phyloP scores from a whole-genome alignment of 2,888 invertebrate genomes.

The Trissolcus japonicus region DNA sequence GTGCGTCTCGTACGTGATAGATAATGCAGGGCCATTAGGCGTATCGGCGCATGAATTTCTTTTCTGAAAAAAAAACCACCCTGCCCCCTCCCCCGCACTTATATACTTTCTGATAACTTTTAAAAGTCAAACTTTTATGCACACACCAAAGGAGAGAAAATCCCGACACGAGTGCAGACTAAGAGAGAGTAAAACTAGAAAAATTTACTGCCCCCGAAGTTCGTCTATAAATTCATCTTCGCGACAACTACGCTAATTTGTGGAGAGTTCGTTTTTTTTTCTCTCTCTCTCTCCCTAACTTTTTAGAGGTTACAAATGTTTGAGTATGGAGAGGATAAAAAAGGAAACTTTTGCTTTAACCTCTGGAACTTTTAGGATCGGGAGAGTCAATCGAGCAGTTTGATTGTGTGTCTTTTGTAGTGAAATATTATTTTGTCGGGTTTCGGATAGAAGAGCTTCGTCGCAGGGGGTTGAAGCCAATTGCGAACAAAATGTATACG shows the following conservation, averaged over 20 bases:
- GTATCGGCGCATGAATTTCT: conserved; percentile 51
- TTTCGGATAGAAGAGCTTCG: conserved; percentile 34
- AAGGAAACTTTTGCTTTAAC: no score
- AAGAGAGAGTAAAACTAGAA: conserved; percentile 29
- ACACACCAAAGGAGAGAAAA: no score
- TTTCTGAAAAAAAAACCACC: conserved; percentile 13
- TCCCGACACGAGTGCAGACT: conserved; percentile 26
- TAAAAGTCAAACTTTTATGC: no score
- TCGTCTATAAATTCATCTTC: neutral
- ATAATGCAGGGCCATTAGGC: conserved; percentile 53
- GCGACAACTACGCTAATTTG: conserved; percentile 20
- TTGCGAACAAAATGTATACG: conserved; percentile 50
- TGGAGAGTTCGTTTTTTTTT: conserved; percentile 3
- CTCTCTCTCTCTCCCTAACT: neutral
- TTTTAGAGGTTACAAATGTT: neutral
- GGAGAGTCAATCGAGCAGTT: conserved; percentile 34
- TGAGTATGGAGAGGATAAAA: no score
- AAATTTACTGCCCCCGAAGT: conserved; percentile 22
- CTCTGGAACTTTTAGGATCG: conserved; percentile 30
- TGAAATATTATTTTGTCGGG: conserved; percentile 44
- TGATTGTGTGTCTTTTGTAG: conserved; percentile 35
- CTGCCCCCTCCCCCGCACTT: no score
- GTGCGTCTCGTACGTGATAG: conserved; percentile 54
- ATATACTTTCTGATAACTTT: no score
- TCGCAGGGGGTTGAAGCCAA: conserved; percentile 53